Base-by-base conservation (phyloP, 30 jellyfish, hydroid and myxozoan genomes). In the Clytia hemisphaerica region DNA sequence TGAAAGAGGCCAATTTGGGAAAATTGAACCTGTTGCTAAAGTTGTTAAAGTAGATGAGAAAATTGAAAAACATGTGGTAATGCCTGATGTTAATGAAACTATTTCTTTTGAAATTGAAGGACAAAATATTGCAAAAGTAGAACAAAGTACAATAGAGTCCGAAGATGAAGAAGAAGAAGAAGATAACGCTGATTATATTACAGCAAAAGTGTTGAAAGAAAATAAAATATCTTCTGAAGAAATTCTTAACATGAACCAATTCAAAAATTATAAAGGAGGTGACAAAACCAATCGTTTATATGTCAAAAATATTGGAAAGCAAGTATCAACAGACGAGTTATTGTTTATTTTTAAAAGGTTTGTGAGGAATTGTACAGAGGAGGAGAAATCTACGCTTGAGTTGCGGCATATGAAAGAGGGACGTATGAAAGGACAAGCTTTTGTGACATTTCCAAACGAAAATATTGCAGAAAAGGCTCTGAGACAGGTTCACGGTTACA, bases 401-500 rank as follows among this genome's bases (percentile, higher is more conserved):
- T 67, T 88, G 6, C 60, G 94, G 34, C 32, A 79, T 48, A 88
- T 88, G 97, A 75, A 88, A 55, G 97, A 88, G 36, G 97, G 97
- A 4, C 82, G 97, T 0, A 88, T 88, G 97, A 88, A 88, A 53
- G 97, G 97, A 4, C 97, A 88, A 65, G 94, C 97, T 0, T 88
- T 88, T 63, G 92, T 88, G 28, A 88, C 86, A 9, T 80, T 88
- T 51, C 94, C 97, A 1, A 29, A 84, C 0, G 75, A 72, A 18
- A 82, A 51, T 5, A 3, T 45, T 19, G 97, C 97, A 6, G 47
- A 38, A 7, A 63, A 67, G 47, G 94, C 97, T n/a, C 35, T 88
- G 25, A 36, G 45, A 32, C 34, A 45, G 29, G 36, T 74, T 37
- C 97, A 88, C 79, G 97, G 97, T 29, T 88, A 79, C 61, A 62